Evolutionary conservation across 2,113 vertebrate genomes (phyloP).

Genomic region (Sceloporus undulatus): DNA sequence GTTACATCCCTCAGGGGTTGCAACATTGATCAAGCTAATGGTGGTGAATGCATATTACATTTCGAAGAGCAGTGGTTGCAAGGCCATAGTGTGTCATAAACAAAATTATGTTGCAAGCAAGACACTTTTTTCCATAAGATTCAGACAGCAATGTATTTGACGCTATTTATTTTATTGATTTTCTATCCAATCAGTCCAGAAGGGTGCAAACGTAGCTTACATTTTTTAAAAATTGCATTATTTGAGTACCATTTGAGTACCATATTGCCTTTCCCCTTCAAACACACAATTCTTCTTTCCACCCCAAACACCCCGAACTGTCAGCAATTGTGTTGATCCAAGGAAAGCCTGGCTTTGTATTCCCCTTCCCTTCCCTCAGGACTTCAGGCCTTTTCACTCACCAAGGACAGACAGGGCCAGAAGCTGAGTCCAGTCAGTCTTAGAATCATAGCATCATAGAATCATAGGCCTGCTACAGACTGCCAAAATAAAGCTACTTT

Average conservation of each 20-base stretch:
- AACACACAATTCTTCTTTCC: too few relatives aligned
- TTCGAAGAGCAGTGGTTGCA: too few relatives aligned
- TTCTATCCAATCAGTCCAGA: background rate
- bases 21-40: background rate
- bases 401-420: background rate
- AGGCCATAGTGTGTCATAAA: background rate
- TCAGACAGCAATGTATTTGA: background rate
- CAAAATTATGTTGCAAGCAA: background rate
- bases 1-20: conserved; percentile 9
- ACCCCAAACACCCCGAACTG: background rate
- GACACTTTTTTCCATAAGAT: background rate
- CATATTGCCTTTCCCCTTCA: too few relatives aligned
- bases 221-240: too few relatives aligned
- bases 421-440: background rate
- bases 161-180: background rate
- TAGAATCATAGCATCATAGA: background rate
- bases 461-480: too few relatives aligned
- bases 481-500: too few relatives aligned
- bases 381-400: background rate
- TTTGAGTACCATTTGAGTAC: too few relatives aligned
- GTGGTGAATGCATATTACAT: too few relatives aligned
- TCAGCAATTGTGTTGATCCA: background rate
- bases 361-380: background rate
- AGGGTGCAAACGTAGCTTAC: background rate
- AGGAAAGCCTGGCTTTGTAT: background rate